Evolutionary conservation across 2,113 vertebrate genomes (phyloP).

Genomic region (Menura novaehollandiae): DNA sequence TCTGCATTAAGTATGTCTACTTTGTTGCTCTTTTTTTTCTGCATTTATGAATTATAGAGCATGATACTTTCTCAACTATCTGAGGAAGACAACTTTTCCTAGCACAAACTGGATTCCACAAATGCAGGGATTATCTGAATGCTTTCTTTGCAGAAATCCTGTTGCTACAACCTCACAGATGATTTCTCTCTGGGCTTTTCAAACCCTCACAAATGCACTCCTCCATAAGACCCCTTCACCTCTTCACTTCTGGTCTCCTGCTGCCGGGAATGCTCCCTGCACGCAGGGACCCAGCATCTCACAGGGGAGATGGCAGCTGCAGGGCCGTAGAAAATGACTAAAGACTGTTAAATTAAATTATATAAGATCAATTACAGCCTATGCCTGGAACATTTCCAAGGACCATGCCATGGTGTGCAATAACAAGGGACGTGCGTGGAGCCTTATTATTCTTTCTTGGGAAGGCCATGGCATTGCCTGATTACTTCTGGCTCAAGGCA

Average conservation of each 20-base stretch:
- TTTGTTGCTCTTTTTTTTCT: not conserved
- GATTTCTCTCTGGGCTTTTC: not conserved
- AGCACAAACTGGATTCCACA: not conserved
- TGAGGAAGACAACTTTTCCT: not conserved
- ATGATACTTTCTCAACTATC: not conserved
- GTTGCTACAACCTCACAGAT: not conserved
- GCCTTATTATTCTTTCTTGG: not conserved
- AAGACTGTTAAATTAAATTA: slow-evolving; percentile 35
- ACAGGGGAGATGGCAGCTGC: not conserved
- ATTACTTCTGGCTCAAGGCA: not conserved
- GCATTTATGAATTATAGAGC: not conserved
- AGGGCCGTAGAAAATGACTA: not conserved
- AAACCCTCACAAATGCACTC: not conserved
- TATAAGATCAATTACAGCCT: not conserved
- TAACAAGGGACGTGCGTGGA: not conserved
- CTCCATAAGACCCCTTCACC: not conserved
- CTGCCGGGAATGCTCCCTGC: not conserved
- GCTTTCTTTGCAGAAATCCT: not conserved
- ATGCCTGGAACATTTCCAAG: slow-evolving; percentile 24
- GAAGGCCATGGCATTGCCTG: not conserved
- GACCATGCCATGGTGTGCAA: not conserved
- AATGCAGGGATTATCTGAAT: not conserved
- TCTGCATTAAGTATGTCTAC: not conserved
- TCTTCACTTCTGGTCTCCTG: not conserved
- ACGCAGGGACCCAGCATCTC: not conserved